These are phyloP conservation scores for Chromobotia macracanthus DNA, from an alignment of 2,797 vertebrate species.

Conservation along the genomic window DNA sequence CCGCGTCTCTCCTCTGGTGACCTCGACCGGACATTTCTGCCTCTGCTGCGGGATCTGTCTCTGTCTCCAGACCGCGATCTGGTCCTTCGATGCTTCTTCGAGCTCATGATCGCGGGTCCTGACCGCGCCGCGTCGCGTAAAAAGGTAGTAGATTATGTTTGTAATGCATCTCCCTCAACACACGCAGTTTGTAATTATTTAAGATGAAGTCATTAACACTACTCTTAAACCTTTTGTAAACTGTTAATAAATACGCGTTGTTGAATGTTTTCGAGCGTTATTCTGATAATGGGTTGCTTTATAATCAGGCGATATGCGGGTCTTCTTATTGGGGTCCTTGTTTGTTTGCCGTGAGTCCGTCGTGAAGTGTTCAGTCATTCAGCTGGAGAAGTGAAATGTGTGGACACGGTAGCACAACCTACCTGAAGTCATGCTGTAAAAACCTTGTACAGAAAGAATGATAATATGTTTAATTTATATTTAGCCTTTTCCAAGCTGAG, in stretches of 20 bases:
- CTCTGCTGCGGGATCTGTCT: slow-evolving; percentile 58
- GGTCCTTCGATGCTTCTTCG: slow-evolving; percentile 40
- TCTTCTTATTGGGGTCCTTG: slow-evolving; percentile 12
- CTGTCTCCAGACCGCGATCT: slow-evolving; percentile 59
- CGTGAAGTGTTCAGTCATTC: too few relatives aligned
- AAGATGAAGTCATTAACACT: accelerated
- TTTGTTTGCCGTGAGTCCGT: too few relatives aligned
- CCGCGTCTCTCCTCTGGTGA: slow-evolving; percentile 64
- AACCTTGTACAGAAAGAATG: too few relatives aligned
- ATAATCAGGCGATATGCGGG: not conserved
- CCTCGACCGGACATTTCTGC: slow-evolving; percentile 61
- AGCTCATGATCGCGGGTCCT: slow-evolving; percentile 53
- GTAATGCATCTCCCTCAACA: not conserved
- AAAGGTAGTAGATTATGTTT: slow-evolving; percentile 19
- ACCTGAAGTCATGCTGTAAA: too few relatives aligned
- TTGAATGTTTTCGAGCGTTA: not conserved
- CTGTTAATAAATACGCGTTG: accelerated
- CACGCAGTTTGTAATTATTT: accelerated
- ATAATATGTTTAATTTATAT: too few relatives aligned
- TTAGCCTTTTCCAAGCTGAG: too few relatives aligned
- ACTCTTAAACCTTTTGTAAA: not conserved
- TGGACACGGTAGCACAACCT: too few relatives aligned
- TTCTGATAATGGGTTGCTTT: not conserved
- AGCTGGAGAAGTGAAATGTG: too few relatives aligned
- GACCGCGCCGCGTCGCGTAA: slow-evolving; percentile 45